These are phyloP conservation scores for Rhinogobio ventralis DNA, from an alignment of 2,797 vertebrate genomes.

Conservation along the genomic window DNA sequence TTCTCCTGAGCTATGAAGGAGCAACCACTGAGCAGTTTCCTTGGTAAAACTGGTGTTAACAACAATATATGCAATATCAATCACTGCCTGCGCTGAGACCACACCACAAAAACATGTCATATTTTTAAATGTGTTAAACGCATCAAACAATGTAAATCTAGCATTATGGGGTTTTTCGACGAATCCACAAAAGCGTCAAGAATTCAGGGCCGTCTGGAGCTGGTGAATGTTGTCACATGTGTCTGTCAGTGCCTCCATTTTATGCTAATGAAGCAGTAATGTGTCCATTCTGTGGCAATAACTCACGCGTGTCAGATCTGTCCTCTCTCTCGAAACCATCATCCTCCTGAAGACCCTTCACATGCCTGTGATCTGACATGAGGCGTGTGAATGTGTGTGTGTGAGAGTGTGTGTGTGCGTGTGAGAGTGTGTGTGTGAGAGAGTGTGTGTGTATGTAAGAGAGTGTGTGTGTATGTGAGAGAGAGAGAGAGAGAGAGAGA, in stretches of 20 bases:
- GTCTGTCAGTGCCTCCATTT: slow-evolving; percentile 22
- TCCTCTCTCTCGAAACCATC: slow-evolving; percentile 9
- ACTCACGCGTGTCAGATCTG: slow-evolving; percentile 38
- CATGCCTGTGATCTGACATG: slow-evolving; percentile 52
- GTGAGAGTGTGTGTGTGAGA: too few relatives aligned
- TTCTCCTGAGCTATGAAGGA: background rate
- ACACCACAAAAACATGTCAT: background rate
- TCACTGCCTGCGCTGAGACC: background rate
- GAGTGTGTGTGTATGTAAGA: background rate
- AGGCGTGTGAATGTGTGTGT: slow-evolving; percentile 8
- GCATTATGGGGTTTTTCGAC: slow-evolving; percentile 6
- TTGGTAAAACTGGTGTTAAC: background rate
- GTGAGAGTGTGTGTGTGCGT: too few relatives aligned
- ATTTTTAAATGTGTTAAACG: slow-evolving; percentile 24
- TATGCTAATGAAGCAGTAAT: slow-evolving; percentile 43
- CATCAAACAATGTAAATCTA: slow-evolving; percentile 32
- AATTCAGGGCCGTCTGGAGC: slow-evolving; percentile 20
- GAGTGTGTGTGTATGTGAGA: too few relatives aligned
- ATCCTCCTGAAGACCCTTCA: slow-evolving; percentile 16
- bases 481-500: too few relatives aligned
- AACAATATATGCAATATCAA: background rate
- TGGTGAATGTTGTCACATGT: background rate
- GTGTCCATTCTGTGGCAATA: slow-evolving; percentile 2
- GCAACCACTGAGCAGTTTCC: background rate
- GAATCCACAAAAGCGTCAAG: slow-evolving; percentile 11